phyloP scores from a whole-genome alignment of 2,113 vertebrate genomes.

The Blennius ocellaris region DNA sequence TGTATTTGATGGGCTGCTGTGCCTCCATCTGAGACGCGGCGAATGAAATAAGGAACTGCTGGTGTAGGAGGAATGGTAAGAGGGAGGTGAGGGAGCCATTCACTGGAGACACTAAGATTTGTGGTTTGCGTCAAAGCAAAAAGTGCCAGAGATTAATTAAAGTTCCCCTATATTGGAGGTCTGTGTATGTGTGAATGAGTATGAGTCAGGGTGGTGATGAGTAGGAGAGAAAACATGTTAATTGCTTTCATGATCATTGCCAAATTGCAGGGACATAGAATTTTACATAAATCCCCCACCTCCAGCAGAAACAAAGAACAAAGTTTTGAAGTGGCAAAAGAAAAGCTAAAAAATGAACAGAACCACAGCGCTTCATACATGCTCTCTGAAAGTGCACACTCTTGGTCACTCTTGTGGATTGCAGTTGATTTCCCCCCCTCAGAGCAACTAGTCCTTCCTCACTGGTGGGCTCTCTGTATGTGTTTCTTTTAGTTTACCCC shows the following conservation, averaged over 20 bases:
- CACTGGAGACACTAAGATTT: conserved; percentile 58
- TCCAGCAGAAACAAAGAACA: conserved; percentile 24
- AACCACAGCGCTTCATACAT: background rate
- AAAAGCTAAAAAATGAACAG: conserved; percentile 10
- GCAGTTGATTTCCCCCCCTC: conserved; percentile 29
- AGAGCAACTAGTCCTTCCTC: conserved; percentile 27
- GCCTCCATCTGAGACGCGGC: conserved; percentile 9
- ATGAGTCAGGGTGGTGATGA: conserved; percentile 63
- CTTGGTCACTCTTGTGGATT: conserved; percentile 5
- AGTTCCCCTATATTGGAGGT: conserved; percentile 60
- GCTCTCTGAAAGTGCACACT: background rate
- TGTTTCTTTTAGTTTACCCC: conserved; percentile 75
- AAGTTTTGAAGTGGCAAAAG: conserved; percentile 6
- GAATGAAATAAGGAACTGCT: conserved; percentile 44
- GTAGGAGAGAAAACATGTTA: conserved; percentile 68
- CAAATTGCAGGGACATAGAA: conserved; percentile 50
- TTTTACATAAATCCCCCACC: conserved; percentile 45
- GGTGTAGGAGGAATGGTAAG: conserved; percentile 49
- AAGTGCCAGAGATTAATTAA: conserved; percentile 78
- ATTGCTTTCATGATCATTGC: conserved; percentile 59
- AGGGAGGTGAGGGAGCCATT: conserved; percentile 56
- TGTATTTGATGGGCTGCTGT: conserved; percentile 44
- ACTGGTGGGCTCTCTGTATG: conserved; percentile 32
- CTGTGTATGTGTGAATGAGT: conserved; percentile 52
- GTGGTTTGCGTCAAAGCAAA: conserved; percentile 59